Evolutionary conservation across 2,797 vertebrate genomes (phyloP), one percentile per base, ranked within the genome.

Genomic region (Hapalemur alaotrensis): DNA sequence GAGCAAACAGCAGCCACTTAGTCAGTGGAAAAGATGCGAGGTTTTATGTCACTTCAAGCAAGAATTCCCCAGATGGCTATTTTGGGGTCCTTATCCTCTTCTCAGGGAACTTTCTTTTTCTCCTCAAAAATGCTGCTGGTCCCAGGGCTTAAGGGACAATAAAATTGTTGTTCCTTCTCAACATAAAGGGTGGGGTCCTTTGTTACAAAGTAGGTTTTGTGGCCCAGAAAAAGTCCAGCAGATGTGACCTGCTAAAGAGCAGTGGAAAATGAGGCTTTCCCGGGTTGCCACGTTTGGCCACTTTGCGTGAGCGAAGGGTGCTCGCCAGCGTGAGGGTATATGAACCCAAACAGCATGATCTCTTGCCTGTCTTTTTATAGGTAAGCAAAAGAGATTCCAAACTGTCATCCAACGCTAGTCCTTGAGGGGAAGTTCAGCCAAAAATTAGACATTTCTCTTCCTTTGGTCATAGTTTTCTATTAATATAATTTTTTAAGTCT

Each of bases 371-470:
- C 89, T 95, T 84, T 92, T 89, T 17, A 88, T 0, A 85, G 86
- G 72, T 88, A 97, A 82, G 43, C 70, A 93, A 98, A 91, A 91
- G 54, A 69, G n/a, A 80, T 11, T n/a, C 54, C 93, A 89, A 92
- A 84, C 93, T 95, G 88, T 72, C 63, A 91, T 92, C 72, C 85
- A 92, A 20, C 18, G 79, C 87, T 96, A 89, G 89, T 91, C 89
- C 70, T 10, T 70, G 43, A 96, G 95, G 38, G 63, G 73, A 97
- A 97, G 93, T 61, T 94, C 85, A 95, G 43, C 91, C 95, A 95
- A 75, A 82, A 97, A 92, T 32, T 1, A 96, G 46, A 78, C 5
- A 23, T 87, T 97, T 97, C 97, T 98, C 96, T 97, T 93, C 92
- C 93, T 96, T 95, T 87, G 75, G 73, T 93, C 89, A 89, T 48